Conservation (phyloP, 2,113 vertebrate species). For the Phrynocephalus versicolor region DNA sequence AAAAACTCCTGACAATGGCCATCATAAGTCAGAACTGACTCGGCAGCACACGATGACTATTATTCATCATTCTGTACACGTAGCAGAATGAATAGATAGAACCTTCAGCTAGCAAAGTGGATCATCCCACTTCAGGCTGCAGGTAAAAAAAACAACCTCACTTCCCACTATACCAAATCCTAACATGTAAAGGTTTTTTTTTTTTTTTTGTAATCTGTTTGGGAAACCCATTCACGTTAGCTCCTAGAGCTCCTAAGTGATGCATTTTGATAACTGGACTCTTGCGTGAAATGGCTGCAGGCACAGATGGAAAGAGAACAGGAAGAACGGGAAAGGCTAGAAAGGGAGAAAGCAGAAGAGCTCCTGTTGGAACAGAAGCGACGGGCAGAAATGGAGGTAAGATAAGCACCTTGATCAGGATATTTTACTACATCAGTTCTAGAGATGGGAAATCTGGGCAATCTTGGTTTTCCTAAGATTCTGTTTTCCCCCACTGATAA, state of each 20-base stretch:
- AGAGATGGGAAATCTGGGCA: background rate
- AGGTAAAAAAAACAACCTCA: background rate
- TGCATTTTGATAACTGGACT: background rate
- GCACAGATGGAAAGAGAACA: conserved; percentile 55
- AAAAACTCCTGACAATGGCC: no score
- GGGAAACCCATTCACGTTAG: background rate
- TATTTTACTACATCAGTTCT: background rate
- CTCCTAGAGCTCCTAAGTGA: background rate
- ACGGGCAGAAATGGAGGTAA: conserved; percentile 42
- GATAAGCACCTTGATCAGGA: background rate
- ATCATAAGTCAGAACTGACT: no score
- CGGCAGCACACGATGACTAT: no score
- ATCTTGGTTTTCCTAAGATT: background rate
- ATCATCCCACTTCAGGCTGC: background rate
- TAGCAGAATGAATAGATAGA: background rate
- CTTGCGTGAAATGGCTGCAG: conserved; percentile 33
- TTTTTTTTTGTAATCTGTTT: background rate
- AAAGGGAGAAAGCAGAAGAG: conserved; percentile 72
- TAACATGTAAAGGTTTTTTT: background rate
- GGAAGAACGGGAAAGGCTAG: conserved; percentile 63
- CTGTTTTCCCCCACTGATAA: background rate
- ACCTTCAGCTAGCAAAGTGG: background rate
- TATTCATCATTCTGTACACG: background rate
- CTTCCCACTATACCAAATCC: no score
- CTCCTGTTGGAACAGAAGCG: conserved; percentile 61